A percentile compares a stretch with the other conserved stretches of the same genome.
Evolutionary conservation across 2,113 vertebrate species (phyloP).

Genomic region (Engystomops pustulosus): DNA sequence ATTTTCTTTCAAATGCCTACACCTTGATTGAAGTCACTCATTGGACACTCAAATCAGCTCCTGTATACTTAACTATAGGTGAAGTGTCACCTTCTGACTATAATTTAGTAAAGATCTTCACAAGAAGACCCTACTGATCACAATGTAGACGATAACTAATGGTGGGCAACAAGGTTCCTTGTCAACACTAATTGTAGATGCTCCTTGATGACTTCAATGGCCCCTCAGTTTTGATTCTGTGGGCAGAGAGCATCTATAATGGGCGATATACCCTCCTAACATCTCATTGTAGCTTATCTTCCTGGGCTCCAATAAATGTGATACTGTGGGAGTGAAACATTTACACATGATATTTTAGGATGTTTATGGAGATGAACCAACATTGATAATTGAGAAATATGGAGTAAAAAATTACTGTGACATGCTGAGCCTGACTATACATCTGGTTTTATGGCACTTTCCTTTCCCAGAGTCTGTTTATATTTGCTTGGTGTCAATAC

Average conservation of each 20-base stretch:
- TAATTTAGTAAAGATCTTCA: background rate
- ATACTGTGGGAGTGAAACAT: background rate
- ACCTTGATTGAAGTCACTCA: background rate
- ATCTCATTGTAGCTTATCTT: background rate
- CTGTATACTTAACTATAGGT: background rate
- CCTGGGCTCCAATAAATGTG: background rate
- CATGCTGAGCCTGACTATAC: too few relatives aligned
- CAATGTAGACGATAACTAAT: background rate
- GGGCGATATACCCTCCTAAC: background rate
- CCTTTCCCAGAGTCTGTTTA: slow-evolving; percentile 15
- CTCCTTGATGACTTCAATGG: background rate
- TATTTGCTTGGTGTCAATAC: slow-evolving; percentile 24
- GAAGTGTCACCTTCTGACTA: background rate
- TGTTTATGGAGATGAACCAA: background rate
- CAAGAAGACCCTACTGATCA: background rate
- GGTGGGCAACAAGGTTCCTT: too few relatives aligned
- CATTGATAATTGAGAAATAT: too few relatives aligned
- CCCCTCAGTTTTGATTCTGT: background rate
- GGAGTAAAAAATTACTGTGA: too few relatives aligned
- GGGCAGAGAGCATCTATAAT: background rate
- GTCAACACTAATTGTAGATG: too few relatives aligned
- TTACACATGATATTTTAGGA: background rate
- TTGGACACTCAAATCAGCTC: background rate
- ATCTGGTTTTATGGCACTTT: background rate
- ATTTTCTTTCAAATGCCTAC: background rate